Evolutionary conservation across 2,888 invertebrate species (phyloP).

Genomic region (Synanthedon andrenaeformis): DNA sequence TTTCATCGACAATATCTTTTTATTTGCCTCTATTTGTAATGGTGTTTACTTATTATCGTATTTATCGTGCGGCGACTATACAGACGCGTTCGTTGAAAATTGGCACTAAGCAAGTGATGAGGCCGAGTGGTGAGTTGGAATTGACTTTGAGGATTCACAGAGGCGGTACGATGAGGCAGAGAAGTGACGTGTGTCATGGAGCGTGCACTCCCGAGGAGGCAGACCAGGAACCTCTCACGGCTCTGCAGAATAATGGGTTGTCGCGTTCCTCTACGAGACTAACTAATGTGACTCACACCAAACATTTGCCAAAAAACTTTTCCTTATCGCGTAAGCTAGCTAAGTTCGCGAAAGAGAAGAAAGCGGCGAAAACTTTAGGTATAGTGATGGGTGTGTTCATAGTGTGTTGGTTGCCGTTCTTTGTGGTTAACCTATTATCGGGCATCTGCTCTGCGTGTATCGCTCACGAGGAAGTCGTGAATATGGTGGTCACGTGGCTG

Average conservation of each 20-base stretch:
- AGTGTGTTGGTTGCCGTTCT: constrained; percentile 97
- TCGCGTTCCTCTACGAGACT: constrained; percentile 78
- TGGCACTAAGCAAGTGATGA: constrained; percentile 90
- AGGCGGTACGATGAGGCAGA: constrained; percentile 82
- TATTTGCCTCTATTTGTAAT: constrained; percentile 96
- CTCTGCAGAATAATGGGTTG: constrained; percentile 82
- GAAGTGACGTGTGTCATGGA: constrained; percentile 62
- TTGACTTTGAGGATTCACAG: constrained; percentile 93
- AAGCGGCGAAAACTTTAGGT: constrained; percentile 96
- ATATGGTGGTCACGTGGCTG: constrained; percentile 91
- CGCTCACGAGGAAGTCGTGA: constrained; percentile 87
- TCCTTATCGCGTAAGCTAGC: constrained; percentile 92
- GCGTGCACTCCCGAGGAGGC: constrained; percentile 78
- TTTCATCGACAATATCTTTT: constrained; percentile 97
- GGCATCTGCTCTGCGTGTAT: constrained; percentile 92
- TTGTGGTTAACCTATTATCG: constrained; percentile 91
- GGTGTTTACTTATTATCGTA: constrained; percentile 97
- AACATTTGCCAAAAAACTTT: constrained; percentile 86
- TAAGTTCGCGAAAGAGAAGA: constrained; percentile 96
- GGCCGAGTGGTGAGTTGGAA: constrained; percentile 87
- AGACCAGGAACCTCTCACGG: constrained; percentile 78
- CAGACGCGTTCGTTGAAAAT: constrained; percentile 91
- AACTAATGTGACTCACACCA: constrained; percentile 69
- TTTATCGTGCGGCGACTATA: constrained; percentile 92
- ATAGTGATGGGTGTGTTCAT: constrained; percentile 98